A percentile compares a stretch with the other conserved stretches of the same genome.
Conservation (phyloP, 2,888 invertebrate genomes). For the Nasonovia ribisnigri region DNA sequence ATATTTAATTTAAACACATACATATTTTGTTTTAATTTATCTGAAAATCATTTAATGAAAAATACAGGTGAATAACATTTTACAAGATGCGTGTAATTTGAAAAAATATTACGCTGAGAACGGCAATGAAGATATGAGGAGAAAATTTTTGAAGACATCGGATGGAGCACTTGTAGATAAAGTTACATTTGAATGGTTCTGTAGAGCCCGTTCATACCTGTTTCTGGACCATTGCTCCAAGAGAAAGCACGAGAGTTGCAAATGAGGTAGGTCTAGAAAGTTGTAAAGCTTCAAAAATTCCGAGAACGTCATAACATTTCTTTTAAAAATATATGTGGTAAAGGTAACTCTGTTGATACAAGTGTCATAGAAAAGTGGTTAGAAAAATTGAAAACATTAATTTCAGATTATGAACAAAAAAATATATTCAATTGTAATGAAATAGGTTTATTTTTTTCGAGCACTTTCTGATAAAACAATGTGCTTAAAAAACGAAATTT, state of each 20-base stretch:
- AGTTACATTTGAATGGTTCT: neutral
- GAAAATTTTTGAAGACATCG: too few relatives aligned
- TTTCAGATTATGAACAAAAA: conserved; percentile 19
- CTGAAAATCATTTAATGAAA: neutral
- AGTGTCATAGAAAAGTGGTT: neutral
- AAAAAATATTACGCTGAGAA: too few relatives aligned
- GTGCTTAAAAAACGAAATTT: conserved; percentile 24
- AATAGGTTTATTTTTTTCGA: conserved; percentile 34
- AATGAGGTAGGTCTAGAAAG: too few relatives aligned
- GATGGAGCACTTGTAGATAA: too few relatives aligned
- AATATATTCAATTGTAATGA: conserved; percentile 42
- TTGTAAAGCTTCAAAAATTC: too few relatives aligned
- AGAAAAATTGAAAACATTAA: conserved; percentile 25
- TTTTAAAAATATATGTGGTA: too few relatives aligned
- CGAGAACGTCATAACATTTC: too few relatives aligned
- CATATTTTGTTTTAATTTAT: conserved; percentile 1
- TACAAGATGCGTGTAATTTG: too few relatives aligned
- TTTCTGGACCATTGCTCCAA: too few relatives aligned
- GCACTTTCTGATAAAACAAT: conserved; percentile 53
- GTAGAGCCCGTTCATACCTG: conserved; percentile 1
- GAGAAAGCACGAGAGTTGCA: too few relatives aligned
- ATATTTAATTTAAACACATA: neutral
- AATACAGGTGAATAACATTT: too few relatives aligned
- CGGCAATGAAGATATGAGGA: too few relatives aligned
- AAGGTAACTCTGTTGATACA: neutral